Evolutionary conservation across 2,113 vertebrate species (phyloP).

Genomic region (Osmerus mordax): DNA sequence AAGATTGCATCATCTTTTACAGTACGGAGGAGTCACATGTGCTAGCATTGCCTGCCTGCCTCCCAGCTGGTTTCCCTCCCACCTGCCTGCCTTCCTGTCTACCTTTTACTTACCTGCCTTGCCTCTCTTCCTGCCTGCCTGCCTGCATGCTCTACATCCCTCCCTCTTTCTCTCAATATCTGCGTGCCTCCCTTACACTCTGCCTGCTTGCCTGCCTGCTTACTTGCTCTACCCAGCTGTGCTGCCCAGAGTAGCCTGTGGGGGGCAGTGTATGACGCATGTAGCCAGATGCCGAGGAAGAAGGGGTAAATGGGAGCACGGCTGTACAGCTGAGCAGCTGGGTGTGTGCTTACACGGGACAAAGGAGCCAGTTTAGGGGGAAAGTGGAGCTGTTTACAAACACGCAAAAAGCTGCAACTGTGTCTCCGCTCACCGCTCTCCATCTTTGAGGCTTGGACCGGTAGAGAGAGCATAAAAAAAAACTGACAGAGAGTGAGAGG

Average conservation of each 20-base stretch:
- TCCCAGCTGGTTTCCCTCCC: background rate
- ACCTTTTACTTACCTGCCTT: background rate
- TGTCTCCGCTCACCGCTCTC: background rate
- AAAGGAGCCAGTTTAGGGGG: background rate
- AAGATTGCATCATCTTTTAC: background rate
- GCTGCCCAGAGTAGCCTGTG: slow-evolving; percentile 37
- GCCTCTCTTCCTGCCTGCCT: background rate
- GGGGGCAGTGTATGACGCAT: slow-evolving; percentile 52
- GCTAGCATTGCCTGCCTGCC: background rate
- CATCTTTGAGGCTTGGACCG: background rate
- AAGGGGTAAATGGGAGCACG: background rate
- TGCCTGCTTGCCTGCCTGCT: background rate
- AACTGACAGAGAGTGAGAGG: too few relatives aligned
- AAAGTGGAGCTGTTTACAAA: background rate
- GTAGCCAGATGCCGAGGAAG: slow-evolving; percentile 26
- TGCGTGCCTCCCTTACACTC: background rate
- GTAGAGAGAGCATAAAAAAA: background rate
- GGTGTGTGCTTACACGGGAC: slow-evolving; percentile 1
- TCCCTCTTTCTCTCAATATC: background rate
- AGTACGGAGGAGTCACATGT: background rate
- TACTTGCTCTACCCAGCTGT: slow-evolving; percentile 31
- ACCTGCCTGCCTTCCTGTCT: background rate
- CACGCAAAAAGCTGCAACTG: background rate
- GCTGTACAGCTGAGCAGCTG: slow-evolving; percentile 15
- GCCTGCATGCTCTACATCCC: background rate